Evolutionary conservation across 2,888 invertebrate genomes (phyloP).

Genomic region (Tetranychus piercei): DNA sequence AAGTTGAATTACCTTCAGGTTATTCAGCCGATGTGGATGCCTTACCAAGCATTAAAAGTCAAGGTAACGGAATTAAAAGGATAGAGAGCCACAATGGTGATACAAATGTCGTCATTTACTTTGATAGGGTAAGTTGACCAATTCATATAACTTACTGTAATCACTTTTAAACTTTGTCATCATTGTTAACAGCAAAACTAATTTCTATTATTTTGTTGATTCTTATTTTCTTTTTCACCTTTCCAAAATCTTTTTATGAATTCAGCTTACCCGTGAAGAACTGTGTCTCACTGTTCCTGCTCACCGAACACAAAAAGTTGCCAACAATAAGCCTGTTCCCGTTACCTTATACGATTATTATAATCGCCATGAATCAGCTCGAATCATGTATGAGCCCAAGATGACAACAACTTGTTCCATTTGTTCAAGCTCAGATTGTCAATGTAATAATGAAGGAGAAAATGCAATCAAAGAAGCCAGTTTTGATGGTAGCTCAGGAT

Average conservation of each 20-base stretch:
- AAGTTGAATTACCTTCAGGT: conserved; percentile 74
- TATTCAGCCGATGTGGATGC: conserved; percentile 54
- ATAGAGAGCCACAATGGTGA: conserved; percentile 50
- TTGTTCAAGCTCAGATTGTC: conserved; percentile 24
- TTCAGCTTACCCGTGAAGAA: conserved; percentile 23
- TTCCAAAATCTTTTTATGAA: not conserved
- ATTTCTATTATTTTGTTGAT: not conserved
- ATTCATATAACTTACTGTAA: not conserved
- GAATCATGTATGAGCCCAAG: conserved; percentile 26
- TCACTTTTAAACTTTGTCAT: not conserved
- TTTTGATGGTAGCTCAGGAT: not conserved
- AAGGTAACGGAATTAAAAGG: conserved; percentile 37
- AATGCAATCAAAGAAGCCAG: not conserved
- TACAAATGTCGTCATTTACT: conserved; percentile 49
- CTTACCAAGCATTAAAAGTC: conserved; percentile 35
- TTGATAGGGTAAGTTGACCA: conserved; percentile 43
- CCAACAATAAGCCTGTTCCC: conserved; percentile 27
- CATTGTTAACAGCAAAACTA: not conserved
- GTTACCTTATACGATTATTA: conserved; percentile 29
- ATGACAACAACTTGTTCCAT: conserved; percentile 23
- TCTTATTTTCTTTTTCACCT: not conserved
- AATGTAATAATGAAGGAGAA: not conserved
- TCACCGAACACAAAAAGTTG: conserved; percentile 27
- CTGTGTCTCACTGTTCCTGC: conserved; percentile 25
- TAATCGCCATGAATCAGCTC: conserved; percentile 25